Evolutionary conservation across 2,113 vertebrate genomes (phyloP).

Genomic region (Haemorhous mexicanus): DNA sequence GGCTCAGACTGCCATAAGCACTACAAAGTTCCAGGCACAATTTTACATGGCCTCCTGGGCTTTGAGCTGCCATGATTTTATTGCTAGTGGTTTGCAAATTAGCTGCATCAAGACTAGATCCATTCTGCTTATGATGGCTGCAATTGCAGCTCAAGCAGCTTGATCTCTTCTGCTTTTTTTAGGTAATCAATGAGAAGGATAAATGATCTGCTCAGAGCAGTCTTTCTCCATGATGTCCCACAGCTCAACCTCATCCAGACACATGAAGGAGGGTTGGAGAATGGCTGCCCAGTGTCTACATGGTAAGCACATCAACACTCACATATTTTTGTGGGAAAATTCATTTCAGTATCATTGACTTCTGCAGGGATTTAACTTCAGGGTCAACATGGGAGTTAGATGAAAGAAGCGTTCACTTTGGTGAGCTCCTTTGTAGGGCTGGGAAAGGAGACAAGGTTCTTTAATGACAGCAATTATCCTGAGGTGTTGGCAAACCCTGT

Average conservation of each 20-base stretch:
- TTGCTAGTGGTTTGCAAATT: background rate
- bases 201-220: background rate
- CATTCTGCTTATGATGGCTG: background rate
- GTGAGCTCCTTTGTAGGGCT: background rate
- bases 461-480: accelerated
- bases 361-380: background rate
- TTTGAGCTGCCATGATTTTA: background rate
- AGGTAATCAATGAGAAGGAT: background rate
- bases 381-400: background rate
- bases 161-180: background rate
- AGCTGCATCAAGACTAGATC: background rate
- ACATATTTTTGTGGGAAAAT: background rate
- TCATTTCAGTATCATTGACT: background rate
- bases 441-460: background rate
- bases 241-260: background rate
- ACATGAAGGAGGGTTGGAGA: background rate
- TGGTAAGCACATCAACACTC: background rate
- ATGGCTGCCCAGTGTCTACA: background rate
- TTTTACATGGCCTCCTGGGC: background rate
- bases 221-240: background rate
- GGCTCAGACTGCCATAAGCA: background rate
- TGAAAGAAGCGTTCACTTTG: background rate
- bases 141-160: background rate
- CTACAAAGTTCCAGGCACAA: background rate
- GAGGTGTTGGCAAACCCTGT: background rate